Evolutionary conservation across 64 coral and sea anemone species (phyloP), one percentile per base, ranked within the genome.

Genomic region (Montipora cactus): DNA sequence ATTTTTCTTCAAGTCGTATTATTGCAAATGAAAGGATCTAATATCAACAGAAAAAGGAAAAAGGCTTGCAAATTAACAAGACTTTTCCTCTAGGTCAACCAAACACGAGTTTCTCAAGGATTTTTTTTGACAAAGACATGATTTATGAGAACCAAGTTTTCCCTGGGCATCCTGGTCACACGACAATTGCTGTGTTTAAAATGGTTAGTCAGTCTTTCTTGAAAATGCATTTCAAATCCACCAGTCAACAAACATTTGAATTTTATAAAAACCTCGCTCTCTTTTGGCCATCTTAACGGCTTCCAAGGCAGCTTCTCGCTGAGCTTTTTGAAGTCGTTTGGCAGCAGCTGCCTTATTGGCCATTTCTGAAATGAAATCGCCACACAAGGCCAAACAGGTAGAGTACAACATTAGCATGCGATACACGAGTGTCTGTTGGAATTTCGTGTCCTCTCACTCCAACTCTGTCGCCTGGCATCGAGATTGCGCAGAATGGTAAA

Each of bases 291-390:
- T 88, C 71, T 96, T 96, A 61, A 94, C 89, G 59, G 94, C 98
- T 92, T 99, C 98, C 70, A 92, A 75, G 76, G 95, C 98, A 77
- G 88, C 94, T 92, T 96, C 87, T 55, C 94, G 93, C 87, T 99
- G 92, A 14, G 92, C 68, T 81, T 96, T 96, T 78, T 79, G 88
- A 10, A 81, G 89, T 57, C 94, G 86, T 67, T 99, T 99, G 44
- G 78, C 83, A 80, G 92, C 98, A 62, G 93, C 91, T 47, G 95
- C 95, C 77, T 96, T 96, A 59, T 89, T 87, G 47, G 95, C 95
- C 89, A 94, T 96, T 92, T 96, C 98, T 99, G 59, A 92, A 90
- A 67, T 86, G 62, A 86, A 71, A 86, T 86, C 44, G 66, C 67
- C 82, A 86, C 3, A 20, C 66, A 86, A n/a, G 82, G 82, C 82